Conservation (phyloP, 2,113 vertebrate genomes). For the Paedocypris sp. region DNA sequence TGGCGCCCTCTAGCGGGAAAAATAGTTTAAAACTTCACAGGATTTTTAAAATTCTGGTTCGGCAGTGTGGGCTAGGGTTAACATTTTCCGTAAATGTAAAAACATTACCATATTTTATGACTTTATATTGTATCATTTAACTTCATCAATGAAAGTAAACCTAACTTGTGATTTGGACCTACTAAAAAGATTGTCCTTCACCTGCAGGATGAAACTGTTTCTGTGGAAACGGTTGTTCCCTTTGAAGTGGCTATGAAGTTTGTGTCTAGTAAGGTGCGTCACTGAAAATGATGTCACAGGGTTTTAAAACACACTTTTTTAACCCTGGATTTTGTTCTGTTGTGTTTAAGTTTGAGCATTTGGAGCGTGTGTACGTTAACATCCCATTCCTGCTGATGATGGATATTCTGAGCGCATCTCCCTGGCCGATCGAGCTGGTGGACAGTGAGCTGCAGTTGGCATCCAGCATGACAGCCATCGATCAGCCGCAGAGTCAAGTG, state of each 20-base stretch:
- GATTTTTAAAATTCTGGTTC: no score
- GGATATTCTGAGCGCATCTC: constrained; percentile 80
- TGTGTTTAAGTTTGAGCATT: constrained; percentile 71
- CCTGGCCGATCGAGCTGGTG: constrained; percentile 79
- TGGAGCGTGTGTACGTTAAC: constrained; percentile 79
- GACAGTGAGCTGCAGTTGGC: constrained; percentile 76
- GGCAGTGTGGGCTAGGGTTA: no score
- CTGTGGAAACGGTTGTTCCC: constrained; percentile 87
- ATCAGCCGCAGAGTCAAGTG: constrained; percentile 74
- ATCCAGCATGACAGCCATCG: constrained; percentile 64
- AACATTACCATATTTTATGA: no score
- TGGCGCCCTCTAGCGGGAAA: no score
- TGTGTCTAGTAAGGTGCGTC: constrained; percentile 82
- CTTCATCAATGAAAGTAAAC: no score
- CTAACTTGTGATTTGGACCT: no score
- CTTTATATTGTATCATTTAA: no score
- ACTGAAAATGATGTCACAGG: not conserved
- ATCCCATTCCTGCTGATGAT: constrained; percentile 89
- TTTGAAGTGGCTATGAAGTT: constrained; percentile 91
- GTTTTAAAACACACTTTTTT: not conserved
- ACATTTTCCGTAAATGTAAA: no score
- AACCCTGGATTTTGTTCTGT: not conserved
- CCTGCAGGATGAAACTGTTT: constrained; percentile 85
- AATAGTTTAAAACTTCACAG: no score
- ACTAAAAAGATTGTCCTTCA: not conserved